These are phyloP conservation scores for Cavia aperea DNA, from an alignment of 2,113 vertebrate genomes.

Conservation along the genomic window DNA sequence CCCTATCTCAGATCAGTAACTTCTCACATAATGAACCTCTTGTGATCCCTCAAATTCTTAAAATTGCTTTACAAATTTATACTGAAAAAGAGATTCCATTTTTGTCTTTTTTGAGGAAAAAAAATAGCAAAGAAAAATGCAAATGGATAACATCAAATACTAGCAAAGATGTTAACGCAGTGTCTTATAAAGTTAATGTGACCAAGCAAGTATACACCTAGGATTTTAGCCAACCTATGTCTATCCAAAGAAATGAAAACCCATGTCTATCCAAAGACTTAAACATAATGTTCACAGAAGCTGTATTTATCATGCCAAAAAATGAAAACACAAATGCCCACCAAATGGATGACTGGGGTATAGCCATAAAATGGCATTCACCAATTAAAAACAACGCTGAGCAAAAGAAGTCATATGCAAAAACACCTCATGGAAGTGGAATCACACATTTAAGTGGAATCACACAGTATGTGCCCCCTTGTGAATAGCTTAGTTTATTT, in stretches of 20 bases:
- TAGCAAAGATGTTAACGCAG: neutral
- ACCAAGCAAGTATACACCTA: neutral
- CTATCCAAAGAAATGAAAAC: slow-evolving; percentile 1
- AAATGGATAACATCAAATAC: neutral
- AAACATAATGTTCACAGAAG: neutral
- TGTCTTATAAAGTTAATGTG: neutral
- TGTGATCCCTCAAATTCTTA: neutral
- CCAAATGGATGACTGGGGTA: neutral
- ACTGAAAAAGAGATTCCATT: neutral
- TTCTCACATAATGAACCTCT: neutral
- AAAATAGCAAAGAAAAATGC: neutral
- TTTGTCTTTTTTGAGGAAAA: neutral
- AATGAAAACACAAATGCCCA: neutral
- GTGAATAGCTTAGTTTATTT: neutral
- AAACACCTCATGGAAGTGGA: neutral
- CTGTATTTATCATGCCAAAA: neutral
- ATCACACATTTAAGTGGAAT: neutral
- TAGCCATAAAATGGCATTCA: neutral
- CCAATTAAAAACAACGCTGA: neutral
- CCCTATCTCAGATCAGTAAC: neutral
- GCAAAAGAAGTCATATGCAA: neutral
- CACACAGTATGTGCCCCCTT: neutral
- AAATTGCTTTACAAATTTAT: slow-evolving; percentile 20
- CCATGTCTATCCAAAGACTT: neutral
- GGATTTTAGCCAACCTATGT: neutral